A percentile compares a stretch with the other conserved stretches of the same genome.
These are phyloP conservation scores for Trichomycterus rosablanca DNA, from an alignment of 2,113 vertebrate genomes.

Conservation along the genomic window DNA sequence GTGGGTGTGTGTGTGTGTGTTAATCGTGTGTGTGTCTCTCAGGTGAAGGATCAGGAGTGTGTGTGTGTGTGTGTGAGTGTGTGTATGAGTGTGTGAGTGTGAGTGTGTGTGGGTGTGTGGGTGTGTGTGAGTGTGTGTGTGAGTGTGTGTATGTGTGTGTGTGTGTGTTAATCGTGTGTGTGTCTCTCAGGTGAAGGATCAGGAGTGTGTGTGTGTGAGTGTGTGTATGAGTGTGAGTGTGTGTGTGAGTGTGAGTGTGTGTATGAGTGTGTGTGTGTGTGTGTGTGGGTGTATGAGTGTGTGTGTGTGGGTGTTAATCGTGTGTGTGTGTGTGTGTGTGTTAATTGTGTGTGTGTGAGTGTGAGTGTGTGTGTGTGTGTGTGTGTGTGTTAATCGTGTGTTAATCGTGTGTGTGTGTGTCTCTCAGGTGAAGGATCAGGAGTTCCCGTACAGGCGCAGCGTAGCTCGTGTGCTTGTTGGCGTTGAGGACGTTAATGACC, in stretches of 20 bases:
- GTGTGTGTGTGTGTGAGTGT: conserved; percentile 8
- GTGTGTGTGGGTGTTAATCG: conserved; percentile 1
- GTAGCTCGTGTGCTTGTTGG: conserved; percentile 85
- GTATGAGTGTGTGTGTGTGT: background rate
- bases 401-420: conserved; percentile 7
- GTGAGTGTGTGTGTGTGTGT: conserved; percentile 8
- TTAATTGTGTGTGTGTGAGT: conserved; percentile 15
- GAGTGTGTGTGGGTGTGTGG: conserved; percentile 11
- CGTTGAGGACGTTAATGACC: conserved; percentile 93
- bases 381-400: conserved; percentile 6
- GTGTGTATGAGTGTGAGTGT: conserved; percentile 5
- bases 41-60: too few species aligned
- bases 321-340: conserved; percentile 10
- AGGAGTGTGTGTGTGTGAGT: conserved; percentile 17
- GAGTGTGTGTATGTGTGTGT: conserved; percentile 13
- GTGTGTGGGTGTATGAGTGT: too few species aligned
- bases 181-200: too few species aligned
- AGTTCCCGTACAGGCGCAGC: conserved; percentile 91
- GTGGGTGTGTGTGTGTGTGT: too few species aligned
- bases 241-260: conserved; percentile 19
- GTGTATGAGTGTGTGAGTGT: conserved; percentile 17
- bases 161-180: conserved; percentile 13
- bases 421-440: conserved; percentile 90
- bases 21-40: conserved; percentile 5
- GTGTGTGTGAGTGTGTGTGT: background rate